Evolutionary conservation across 2,113 vertebrate genomes (phyloP), one percentile per base, ranked within the genome.

Genomic region (Archocentrus centrarchus): DNA sequence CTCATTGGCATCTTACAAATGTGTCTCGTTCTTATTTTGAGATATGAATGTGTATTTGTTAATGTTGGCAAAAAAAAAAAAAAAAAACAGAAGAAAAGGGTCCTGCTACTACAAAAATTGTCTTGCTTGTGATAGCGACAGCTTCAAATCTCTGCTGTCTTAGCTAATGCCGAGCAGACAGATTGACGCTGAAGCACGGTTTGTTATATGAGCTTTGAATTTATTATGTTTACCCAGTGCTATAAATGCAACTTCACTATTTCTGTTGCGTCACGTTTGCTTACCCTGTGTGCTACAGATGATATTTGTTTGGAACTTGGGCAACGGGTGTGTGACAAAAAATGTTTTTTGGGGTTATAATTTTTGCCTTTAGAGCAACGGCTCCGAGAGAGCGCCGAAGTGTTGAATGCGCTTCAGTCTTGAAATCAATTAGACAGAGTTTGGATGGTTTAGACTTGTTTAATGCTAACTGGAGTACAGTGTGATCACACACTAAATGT

Each of bases 201-300:
- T 70, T 70, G 44, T 53, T 73, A 44, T 44, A 53, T 6, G 44
- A 73, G 66, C 44, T 17, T 53, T 41, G 0, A 57, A 76, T 73
- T 55, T 73, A 77, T 75, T 59, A 20, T 60, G 32, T 47, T 73
- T 80, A 58, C 44, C 50, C 57, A 32, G 44, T 61, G 59, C 14
- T 58, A 59, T 78, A 64, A 80, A 78, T 55, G 47, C 47, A 73
- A 73, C 68, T 55, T 73, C 68, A 35, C 27, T 32, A 32, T 73
- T 73, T 0, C 27, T 35, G 0, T 73, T 73, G 68, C 68, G 35
- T 73, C 68, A 55, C 55, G 47, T 73, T 73, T 73, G 68, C 27
- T 55, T 47, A 73, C 47, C 68, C 68, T 55, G 68, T 73, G 30
- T 55, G 68, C 32, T 73, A 14, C 10, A 73, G 47, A 73, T 73